A percentile compares a stretch with the other conserved stretches of the same genome.
These are phyloP conservation scores for Acanthiza pusilla DNA, from an alignment of 2,797 vertebrate genomes.

Conservation along the genomic window DNA sequence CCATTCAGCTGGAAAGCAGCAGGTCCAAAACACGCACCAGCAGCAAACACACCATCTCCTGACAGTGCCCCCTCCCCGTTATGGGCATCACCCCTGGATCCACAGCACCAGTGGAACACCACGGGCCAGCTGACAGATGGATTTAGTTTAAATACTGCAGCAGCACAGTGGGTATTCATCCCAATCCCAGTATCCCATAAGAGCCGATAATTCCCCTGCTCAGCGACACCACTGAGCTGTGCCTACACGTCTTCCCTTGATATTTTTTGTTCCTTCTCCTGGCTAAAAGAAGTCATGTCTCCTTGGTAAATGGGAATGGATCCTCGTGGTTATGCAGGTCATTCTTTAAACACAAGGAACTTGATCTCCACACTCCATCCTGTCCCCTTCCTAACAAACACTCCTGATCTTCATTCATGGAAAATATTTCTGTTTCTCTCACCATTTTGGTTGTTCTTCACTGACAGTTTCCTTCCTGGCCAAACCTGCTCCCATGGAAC, in stretches of 20 bases:
- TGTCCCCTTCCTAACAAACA: neutral
- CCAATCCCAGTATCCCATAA: neutral
- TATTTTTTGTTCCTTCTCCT: neutral
- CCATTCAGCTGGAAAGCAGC: neutral
- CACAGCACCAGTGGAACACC: neutral
- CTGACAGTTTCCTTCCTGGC: neutral
- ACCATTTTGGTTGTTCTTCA: neutral
- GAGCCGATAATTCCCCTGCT: neutral
- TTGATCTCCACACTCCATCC: no score
- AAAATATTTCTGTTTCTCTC: neutral
- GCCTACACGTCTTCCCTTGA: neutral
- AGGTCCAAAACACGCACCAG: neutral
- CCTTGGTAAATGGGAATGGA: neutral
- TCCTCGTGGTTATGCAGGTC: accelerated
- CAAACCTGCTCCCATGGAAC: neutral
- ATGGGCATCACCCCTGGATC: neutral
- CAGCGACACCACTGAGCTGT: neutral
- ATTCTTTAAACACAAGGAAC: neutral
- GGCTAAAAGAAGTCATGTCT: neutral
- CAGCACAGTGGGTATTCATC: neutral
- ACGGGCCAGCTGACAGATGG: neutral
- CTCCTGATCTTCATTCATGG: neutral
- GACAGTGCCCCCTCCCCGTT: neutral
- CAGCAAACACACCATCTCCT: neutral
- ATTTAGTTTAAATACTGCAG: neutral